These are phyloP conservation scores for Stegodyphus mimosarum DNA, from an alignment of 1,140 invertebrate species.

Conservation along the genomic window DNA sequence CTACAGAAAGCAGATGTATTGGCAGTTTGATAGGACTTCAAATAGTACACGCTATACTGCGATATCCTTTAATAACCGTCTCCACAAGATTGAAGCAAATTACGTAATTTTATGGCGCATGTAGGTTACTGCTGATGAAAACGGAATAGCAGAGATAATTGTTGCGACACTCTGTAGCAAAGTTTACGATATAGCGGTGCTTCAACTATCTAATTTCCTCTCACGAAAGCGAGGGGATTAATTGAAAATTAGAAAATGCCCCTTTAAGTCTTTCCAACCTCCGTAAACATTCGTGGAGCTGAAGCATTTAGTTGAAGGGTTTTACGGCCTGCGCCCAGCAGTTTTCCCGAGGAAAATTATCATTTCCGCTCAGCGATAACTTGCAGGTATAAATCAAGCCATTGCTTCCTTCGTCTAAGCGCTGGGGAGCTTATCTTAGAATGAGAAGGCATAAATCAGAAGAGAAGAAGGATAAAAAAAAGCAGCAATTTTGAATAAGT, in stretches of 20 bases:
- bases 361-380: no score
- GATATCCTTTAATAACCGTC: conserved; percentile 19
- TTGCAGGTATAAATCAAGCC: no score
- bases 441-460: no score
- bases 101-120: conserved; percentile 33
- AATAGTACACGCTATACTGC: neutral
- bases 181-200: neutral
- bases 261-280: neutral
- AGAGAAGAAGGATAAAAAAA: neutral
- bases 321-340: no score
- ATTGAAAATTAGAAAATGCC: conserved; percentile 30
- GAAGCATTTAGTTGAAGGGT: no score
- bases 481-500: neutral
- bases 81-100: conserved; percentile 11
- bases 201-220: neutral
- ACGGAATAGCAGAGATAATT: neutral
- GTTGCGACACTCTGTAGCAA: neutral
- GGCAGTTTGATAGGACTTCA: conserved; percentile 23
- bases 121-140: conserved; percentile 10
- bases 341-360: no score
- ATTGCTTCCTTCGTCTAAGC: no score
- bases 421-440: no score
- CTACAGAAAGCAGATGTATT: conserved; percentile 9
- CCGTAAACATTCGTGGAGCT: no score
- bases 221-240: conserved; percentile 18